Evolutionary conservation across 2,888 invertebrate genomes (phyloP).

Genomic region (Heliconius sara): DNA sequence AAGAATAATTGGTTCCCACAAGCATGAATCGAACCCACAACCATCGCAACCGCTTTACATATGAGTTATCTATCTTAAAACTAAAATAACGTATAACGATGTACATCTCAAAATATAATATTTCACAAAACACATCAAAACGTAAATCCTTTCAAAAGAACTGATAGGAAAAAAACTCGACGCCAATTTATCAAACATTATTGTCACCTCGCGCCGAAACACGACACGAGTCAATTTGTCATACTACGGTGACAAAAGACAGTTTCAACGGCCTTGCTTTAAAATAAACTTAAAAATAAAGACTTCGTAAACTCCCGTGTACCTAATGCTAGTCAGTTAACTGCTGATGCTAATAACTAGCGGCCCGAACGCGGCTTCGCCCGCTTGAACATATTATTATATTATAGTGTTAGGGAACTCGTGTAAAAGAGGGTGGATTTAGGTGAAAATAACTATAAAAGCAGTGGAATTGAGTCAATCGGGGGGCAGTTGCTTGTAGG

Average conservation of each 20-base stretch:
- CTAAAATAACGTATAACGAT: neutral
- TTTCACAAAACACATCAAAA: conserved; percentile 8
- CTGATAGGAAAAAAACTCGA: conserved; percentile 25
- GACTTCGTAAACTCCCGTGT: conserved; percentile 23
- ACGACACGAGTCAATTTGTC: conserved; percentile 54
- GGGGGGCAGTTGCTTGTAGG: no score
- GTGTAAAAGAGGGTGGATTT: no score
- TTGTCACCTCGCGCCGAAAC: conserved; percentile 55
- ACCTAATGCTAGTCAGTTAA: neutral
- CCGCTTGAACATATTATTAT: no score
- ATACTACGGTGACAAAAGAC: conserved; percentile 52
- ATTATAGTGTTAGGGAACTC: no score
- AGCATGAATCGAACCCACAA: no score
- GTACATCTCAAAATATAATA: neutral
- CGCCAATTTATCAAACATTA: conserved; percentile 51
- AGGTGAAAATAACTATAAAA: no score
- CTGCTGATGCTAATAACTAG: no score
- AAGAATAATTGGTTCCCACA: no score
- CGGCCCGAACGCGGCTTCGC: no score
- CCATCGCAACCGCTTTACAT: no score
- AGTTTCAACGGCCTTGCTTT: conserved; percentile 34
- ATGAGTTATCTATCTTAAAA: no score
- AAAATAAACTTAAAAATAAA: conserved; percentile 17
- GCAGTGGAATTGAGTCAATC: no score
- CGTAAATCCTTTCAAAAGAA: conserved; percentile 18